Evolutionary conservation across 2,888 invertebrate species (phyloP), one percentile per base, ranked within the genome.

Genomic region (Nymphalis polychloros): DNA sequence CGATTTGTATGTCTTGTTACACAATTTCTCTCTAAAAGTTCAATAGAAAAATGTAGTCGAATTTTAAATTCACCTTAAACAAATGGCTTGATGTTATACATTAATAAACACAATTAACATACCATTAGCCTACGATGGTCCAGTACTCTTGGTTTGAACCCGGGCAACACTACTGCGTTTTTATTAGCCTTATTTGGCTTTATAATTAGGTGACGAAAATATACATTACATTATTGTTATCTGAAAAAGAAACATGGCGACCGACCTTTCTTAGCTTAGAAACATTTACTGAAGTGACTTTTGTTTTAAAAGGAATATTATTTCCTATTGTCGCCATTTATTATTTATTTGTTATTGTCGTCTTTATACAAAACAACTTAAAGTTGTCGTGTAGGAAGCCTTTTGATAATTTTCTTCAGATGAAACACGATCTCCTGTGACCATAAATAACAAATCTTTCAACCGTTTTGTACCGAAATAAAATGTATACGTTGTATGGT

Each of bases 331-430:
- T 52, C 16, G 23, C 27, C 23, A 52, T 52, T 52, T 52, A 27
- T 27, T 52, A n/a, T n/a, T n/a, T n/a, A n/a, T n/a, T n/a, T n/a
- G n/a, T n/a, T n/a, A n/a, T n/a, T n/a, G n/a, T n/a, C n/a, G n/a
- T n/a, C n/a, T 41, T 20, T 23, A 52, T 6, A 52, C 52, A 52
- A 23, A 52, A 52, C 52, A 23, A 52, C 23, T 20, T 23, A 52
- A 52, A 52, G 13, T 52, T 52, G 27, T 52, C 52, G 52, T 52
- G 23, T 52, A 23, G 23, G 13, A 52, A 13, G 52, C 23, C 52
- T 52, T 23, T 27, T 52, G 23, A 52, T 52, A 52, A 23, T 23
- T 52, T 23, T 52, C 20, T 52, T 13, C 27, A 16, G 52, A 52
- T 52, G 52, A 23, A 23, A 52, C 3, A 52, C 16, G 52, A 52